These are phyloP conservation scores for Scaptodrosophila lebanonensis DNA, from an alignment of 1,140 invertebrate genomes.

Conservation along the genomic window DNA sequence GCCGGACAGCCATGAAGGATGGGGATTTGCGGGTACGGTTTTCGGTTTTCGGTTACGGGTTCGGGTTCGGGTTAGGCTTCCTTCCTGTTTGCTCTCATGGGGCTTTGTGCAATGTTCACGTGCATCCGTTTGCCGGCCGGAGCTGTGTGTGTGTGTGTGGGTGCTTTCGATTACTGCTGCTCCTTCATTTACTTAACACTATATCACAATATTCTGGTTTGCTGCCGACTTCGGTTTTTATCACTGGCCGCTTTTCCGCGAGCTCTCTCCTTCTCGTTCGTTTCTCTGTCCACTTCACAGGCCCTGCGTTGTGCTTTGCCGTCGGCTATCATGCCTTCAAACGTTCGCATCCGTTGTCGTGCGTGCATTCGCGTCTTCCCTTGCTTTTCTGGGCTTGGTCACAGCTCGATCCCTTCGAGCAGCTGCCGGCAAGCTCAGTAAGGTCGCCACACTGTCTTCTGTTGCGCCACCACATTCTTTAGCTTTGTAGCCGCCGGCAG, in stretches of 20 bases:
- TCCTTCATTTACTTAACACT: constrained; percentile 60
- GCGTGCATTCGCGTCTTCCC: not conserved
- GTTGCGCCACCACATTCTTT: constrained; percentile 78
- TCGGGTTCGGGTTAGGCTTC: too few species aligned
- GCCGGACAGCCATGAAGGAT: constrained; percentile 14
- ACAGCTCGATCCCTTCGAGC: not conserved
- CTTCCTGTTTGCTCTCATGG: not conserved
- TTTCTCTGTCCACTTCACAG: too few species aligned
- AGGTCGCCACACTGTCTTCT: constrained; percentile 86
- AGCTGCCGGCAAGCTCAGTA: constrained; percentile 79
- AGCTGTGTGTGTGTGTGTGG: constrained; percentile 17
- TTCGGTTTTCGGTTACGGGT: too few species aligned
- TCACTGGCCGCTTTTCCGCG: too few species aligned
- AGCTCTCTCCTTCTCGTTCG: too few species aligned
- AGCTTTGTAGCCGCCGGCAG: constrained; percentile 75
- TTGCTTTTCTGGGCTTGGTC: not conserved
- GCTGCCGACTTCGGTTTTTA: constrained; percentile 34
- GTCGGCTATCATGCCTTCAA: constrained; percentile 18
- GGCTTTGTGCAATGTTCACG: not conserved
- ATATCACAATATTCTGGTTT: constrained; percentile 64
- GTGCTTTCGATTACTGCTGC: constrained; percentile 10
- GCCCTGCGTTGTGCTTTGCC: constrained; percentile 23
- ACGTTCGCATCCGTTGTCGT: too few species aligned
- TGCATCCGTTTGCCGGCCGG: constrained; percentile 58
- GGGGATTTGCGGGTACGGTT: too few species aligned